Conservation (phyloP, 2,888 invertebrate genomes). For the Bugulina stolonifera region DNA sequence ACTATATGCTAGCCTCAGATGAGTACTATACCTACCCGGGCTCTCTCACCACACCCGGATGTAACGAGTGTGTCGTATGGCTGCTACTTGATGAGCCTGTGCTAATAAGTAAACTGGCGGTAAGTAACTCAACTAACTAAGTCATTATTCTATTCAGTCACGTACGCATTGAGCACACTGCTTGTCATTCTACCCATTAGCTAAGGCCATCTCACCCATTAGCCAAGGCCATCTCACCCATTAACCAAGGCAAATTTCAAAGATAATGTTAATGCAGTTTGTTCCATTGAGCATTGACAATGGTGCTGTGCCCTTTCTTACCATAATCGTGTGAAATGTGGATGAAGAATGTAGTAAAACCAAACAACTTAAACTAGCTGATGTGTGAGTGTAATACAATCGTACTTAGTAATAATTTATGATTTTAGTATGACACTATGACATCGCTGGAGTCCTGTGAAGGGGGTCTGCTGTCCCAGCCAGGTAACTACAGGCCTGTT, state of each 20-base stretch:
- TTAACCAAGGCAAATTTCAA: too few species aligned
- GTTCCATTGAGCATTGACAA: too few species aligned
- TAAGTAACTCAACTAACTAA: too few species aligned
- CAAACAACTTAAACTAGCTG: not conserved
- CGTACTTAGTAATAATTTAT: not conserved
- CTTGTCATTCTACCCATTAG: too few species aligned
- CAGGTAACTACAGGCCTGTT: conserved; percentile 25
- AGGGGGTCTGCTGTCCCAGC: conserved; percentile 18
- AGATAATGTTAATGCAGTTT: too few species aligned
- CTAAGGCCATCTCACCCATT: too few species aligned
- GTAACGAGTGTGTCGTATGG: conserved; percentile 70
- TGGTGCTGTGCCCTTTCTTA: too few species aligned
- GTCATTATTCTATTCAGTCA: too few species aligned
- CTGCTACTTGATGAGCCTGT: conserved; percentile 56
- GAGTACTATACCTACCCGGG: conserved; percentile 24
- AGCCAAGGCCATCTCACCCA: too few species aligned
- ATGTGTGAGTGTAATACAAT: not conserved
- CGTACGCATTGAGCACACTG: too few species aligned
- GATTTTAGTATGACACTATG: conserved; percentile 25
- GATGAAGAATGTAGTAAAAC: too few species aligned
- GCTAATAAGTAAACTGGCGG: conserved; percentile 24
- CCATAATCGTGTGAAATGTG: too few species aligned
- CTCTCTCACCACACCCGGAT: conserved; percentile 54
- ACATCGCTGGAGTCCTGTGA: conserved; percentile 9
- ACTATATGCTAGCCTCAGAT: conserved; percentile 17